Evolutionary conservation across 2,888 invertebrate species (phyloP), one percentile per base, ranked within the genome.

Genomic region (Patella pellucida): DNA sequence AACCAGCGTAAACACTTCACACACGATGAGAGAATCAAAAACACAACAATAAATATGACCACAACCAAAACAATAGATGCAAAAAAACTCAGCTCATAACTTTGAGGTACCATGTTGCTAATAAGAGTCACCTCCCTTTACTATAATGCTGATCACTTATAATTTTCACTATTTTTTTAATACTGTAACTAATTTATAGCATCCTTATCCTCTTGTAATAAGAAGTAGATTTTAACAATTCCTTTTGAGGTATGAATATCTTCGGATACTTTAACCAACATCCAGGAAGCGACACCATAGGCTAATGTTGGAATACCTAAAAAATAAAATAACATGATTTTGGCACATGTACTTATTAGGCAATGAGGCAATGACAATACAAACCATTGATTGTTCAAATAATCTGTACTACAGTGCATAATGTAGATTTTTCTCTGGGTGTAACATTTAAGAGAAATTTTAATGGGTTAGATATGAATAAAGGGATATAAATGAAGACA

Each of bases 241-340:
- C 96, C 95, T 85, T 93, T 93, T 9, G 93, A 88, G 16, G 95
- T 96, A 76, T 92, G 87, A 3, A 97, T 96, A 71, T 93, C 92
- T 92, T 98, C 97, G 76, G 92, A 92, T 89, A 96, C 96, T 81
- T 92, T 94, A 79, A 97, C 96, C 78, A 98, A 91, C 84, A 94
- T 94, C 74, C 94, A 95, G 31, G 97, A 97, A 52, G 96, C 96
- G 73, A 97, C 90, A 69, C 98, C 98, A 92, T 98, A 98, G 73
- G 96, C 94, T 76, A 98, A 91, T 89, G 96, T 96, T 70, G 98
- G 98, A 83, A 98, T 93, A 86, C 97, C 97, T 97, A 91, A 56
- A 92, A 91, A 80, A 80, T 74, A 85, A 83, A 70, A 52, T 41
- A 41, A 41, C 41, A 9, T 41, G 9, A 41, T 41, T 41, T 41